These are phyloP conservation scores for Girardinichthys multiradiatus DNA, from an alignment of 2,113 vertebrate genomes.

Conservation along the genomic window DNA sequence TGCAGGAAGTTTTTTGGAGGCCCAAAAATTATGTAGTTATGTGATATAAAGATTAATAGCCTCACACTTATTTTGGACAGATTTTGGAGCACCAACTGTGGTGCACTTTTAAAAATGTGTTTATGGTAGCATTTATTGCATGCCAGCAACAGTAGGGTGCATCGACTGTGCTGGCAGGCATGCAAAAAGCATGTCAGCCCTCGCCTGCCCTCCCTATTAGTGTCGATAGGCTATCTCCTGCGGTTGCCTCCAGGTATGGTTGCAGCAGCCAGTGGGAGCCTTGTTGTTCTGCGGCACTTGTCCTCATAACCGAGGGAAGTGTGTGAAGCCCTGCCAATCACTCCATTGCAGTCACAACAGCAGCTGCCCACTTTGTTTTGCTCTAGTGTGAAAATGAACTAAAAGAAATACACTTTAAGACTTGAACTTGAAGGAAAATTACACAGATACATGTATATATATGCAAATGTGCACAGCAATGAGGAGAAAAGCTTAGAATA, in stretches of 20 bases:
- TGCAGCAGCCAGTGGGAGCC: constrained; percentile 44
- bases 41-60: constrained; percentile 26
- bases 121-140: constrained; percentile 5
- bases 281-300: constrained; percentile 52
- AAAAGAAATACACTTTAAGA: constrained; percentile 3
- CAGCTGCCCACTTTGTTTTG: constrained; percentile 33
- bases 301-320: constrained; percentile 45
- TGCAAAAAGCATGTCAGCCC: constrained; percentile 16
- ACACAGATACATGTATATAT: constrained; percentile 7
- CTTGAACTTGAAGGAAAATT: neutral
- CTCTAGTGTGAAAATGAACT: constrained; percentile 14
- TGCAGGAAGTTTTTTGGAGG: constrained; percentile 8
- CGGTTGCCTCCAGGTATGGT: constrained; percentile 55
- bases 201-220: constrained; percentile 41
- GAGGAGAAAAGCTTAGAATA: neutral
- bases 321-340: constrained; percentile 63
- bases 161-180: constrained; percentile 17
- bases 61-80: constrained; percentile 8
- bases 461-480: neutral
- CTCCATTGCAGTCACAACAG: constrained; percentile 43
- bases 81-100: neutral
- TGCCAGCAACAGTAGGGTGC: constrained; percentile 8
- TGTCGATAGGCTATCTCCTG: constrained; percentile 21
- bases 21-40: constrained; percentile 48
- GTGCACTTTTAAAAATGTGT: neutral